phyloP scores from a whole-genome alignment of 2,797 vertebrate genomes.

The Eutrigla gurnardus region DNA sequence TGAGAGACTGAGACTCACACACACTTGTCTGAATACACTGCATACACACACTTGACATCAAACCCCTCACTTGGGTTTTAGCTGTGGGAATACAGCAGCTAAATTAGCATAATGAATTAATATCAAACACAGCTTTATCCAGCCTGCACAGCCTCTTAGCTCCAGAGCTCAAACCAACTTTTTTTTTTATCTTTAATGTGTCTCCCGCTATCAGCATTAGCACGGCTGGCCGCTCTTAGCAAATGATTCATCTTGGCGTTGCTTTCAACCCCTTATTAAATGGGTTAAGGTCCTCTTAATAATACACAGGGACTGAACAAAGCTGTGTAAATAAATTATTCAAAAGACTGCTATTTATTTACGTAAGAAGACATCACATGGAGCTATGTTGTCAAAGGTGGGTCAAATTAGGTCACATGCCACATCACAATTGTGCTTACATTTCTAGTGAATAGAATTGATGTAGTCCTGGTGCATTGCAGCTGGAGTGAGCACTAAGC shows the following conservation, averaged over 20 bases:
- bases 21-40: constrained; percentile 4
- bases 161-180: constrained; percentile 43
- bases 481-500: too few relatives aligned
- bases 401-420: not conserved
- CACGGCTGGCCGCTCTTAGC: constrained; percentile 43
- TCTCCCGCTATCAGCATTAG: constrained; percentile 51
- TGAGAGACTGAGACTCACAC: not conserved
- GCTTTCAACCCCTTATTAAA: constrained; percentile 40
- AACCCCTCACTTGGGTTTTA: constrained; percentile 22
- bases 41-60: constrained; percentile 26
- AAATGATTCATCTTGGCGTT: constrained; percentile 35
- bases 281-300: constrained; percentile 10
- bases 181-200: constrained; percentile 50
- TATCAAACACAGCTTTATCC: constrained; percentile 60
- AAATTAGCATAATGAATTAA: constrained; percentile 69
- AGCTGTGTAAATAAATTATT: not conserved
- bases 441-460: too few relatives aligned
- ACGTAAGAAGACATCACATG: not conserved
- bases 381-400: not conserved
- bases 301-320: not conserved
- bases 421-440: not conserved
- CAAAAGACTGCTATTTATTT: not conserved
- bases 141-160: constrained; percentile 39
- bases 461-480: too few relatives aligned
- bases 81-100: constrained; percentile 35